Base-by-base conservation (phyloP, 2,888 invertebrate species). In the Diaprepes abbreviatus region DNA sequence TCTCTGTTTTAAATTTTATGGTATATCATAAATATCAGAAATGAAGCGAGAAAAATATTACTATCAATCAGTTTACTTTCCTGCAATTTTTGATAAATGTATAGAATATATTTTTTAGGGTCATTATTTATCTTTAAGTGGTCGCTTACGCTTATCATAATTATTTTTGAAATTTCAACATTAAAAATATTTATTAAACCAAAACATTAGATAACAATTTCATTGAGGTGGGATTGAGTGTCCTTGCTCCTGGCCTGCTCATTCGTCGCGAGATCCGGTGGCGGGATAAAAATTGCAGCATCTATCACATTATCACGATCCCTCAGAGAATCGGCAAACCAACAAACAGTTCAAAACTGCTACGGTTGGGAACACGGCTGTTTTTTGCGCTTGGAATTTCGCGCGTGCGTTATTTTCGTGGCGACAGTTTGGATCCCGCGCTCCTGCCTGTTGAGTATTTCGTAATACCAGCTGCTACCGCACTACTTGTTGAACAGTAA, bases 281-380 rank as follows among this genome's bases (percentile, higher is more conserved):
- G 66, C 66, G 66, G 66, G 66, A 66, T 60, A 48, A 66, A 60
- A 66, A 59, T 66, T 40, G 59, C 66, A 57, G 65, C 55, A 57
- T 65, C 57, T 36, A 55, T 45, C 58, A 48, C 35, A 66, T 59
- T 58, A 59, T 66, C 63, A 63, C 38, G 52, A 60, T 48, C 40
- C 59, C 50, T 28, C 57, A 50, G 35, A 28, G 50, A 66, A 24
- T 58, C 52, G 38, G 52, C 19, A 66, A 66, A 55, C 65, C 43
- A 21, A 35, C 38, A 54, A 66, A 52, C 66, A 66, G 66, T 66
- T 52, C 36, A 43, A 66, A 40, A 43, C 38, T 17, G 60, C 59
- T 33, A 35, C 52, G 59, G 48, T 59, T 38, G 60, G 54, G 52
- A 59, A 50, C 24, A 40, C 52, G 52, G 33, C 28, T 43, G 50